Conservation (phyloP, 92 coral and sea anemone species). For the Phenganax stokvisi region DNA sequence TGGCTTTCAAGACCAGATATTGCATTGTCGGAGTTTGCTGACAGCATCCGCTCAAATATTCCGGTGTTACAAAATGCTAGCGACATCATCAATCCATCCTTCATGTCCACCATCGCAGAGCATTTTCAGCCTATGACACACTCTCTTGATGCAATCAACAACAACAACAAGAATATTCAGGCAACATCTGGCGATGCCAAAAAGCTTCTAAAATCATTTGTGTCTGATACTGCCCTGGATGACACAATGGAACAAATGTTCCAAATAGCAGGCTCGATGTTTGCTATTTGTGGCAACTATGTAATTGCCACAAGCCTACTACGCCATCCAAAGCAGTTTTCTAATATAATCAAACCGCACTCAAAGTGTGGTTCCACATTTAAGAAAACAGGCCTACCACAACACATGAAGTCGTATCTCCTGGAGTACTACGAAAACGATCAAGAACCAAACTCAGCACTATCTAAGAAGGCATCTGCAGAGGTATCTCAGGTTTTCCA, state of each 20-base stretch:
- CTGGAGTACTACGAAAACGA: too few species aligned
- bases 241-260: constrained; percentile 15
- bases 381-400: too few species aligned
- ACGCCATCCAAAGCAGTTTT: neutral
- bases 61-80: neutral
- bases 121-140: constrained; percentile 5
- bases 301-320: neutral
- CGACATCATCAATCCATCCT: neutral
- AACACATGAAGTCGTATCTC: too few species aligned
- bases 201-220: neutral
- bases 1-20: constrained; percentile 26
- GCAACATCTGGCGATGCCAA: neutral
- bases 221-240: constrained; percentile 14
- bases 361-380: neutral
- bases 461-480: neutral
- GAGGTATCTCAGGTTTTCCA: neutral
- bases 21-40: constrained; percentile 28
- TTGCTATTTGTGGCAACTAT: neutral
- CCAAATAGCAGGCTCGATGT: constrained; percentile 17
- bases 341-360: neutral
- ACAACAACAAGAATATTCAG: neutral
- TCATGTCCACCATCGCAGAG: neutral
- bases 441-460: too few species aligned
- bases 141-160: neutral
- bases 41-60: neutral